phyloP scores from a whole-genome alignment of 2,888 invertebrate genomes.

The Cosmia pyralina region DNA sequence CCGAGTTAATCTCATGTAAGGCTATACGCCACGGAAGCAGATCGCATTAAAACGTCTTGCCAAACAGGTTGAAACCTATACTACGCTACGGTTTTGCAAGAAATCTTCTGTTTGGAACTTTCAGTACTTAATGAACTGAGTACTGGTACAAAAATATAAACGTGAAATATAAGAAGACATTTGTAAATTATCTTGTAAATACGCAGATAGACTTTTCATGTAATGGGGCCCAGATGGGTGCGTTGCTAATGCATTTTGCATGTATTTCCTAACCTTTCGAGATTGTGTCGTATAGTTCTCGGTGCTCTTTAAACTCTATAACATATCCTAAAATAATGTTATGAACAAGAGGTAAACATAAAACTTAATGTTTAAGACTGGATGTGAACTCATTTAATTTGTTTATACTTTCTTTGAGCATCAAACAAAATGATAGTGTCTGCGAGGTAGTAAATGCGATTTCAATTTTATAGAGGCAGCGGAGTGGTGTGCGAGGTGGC shows the following conservation, averaged over 20 bases:
- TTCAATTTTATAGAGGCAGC: constrained; percentile 85
- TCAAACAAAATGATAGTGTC: constrained; percentile 79
- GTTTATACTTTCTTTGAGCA: constrained; percentile 54
- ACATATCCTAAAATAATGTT: constrained; percentile 42
- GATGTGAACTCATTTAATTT: constrained; percentile 46
- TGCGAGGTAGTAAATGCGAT: constrained; percentile 84
- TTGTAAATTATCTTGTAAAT: constrained; percentile 46
- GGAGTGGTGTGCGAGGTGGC: constrained; percentile 80
- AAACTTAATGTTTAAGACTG: constrained; percentile 50
- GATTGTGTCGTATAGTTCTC: constrained; percentile 65
- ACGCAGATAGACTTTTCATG: constrained; percentile 41
- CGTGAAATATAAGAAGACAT: constrained; percentile 9
- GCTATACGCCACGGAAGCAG: constrained; percentile 82
- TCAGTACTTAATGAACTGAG: constrained; percentile 19
- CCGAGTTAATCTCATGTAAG: constrained; percentile 89
- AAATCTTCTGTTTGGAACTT: constrained; percentile 8
- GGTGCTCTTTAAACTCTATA: constrained; percentile 61
- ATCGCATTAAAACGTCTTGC: constrained; percentile 81
- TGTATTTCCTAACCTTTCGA: constrained; percentile 71
- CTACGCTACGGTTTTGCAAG: constrained; percentile 21
- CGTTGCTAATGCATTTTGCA: constrained; percentile 83
- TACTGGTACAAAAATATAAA: constrained; percentile 15
- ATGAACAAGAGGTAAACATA: constrained; percentile 45
- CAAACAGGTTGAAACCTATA: constrained; percentile 70
- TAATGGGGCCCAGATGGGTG: constrained; percentile 75